Conservation (phyloP, 2,888 invertebrate species). For the Melipona bicolor region DNA sequence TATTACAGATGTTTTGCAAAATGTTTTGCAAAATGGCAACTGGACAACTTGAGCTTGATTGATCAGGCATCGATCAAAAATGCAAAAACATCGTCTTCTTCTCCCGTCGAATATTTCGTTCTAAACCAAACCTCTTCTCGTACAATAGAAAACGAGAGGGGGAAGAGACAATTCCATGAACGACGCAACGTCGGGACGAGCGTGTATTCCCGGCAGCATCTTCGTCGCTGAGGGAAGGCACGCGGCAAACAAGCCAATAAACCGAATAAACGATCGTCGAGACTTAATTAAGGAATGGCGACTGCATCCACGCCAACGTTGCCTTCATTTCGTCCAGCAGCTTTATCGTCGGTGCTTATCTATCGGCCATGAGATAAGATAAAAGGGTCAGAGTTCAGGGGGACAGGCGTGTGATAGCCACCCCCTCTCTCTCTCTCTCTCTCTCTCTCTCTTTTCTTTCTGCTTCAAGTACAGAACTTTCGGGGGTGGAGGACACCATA, state of each 20-base stretch:
- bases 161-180: constrained; percentile 49
- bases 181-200: constrained; percentile 37
- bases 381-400: constrained; percentile 56
- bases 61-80: too few relatives aligned
- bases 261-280: constrained; percentile 69
- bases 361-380: constrained; percentile 80
- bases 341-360: constrained; percentile 75
- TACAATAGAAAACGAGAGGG: background rate
- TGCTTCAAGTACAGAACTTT: constrained; percentile 66
- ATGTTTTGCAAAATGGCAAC: too few relatives aligned
- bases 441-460: background rate
- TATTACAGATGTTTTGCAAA: too few relatives aligned
- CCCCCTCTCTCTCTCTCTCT: constrained; percentile 42
- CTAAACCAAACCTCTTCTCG: background rate
- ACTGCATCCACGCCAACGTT: constrained; percentile 71
- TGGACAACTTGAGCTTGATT: too few relatives aligned
- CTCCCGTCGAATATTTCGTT: background rate
- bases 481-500: constrained; percentile 74
- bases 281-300: constrained; percentile 82
- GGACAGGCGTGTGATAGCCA: constrained; percentile 69
- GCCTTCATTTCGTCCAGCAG: constrained; percentile 69
- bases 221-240: constrained; percentile 37
- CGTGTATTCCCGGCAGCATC: constrained; percentile 31
- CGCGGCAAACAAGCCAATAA: constrained; percentile 72
- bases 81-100: background rate